These are phyloP conservation scores for Troides aeacus DNA, from an alignment of 2,888 invertebrate genomes.

Conservation along the genomic window DNA sequence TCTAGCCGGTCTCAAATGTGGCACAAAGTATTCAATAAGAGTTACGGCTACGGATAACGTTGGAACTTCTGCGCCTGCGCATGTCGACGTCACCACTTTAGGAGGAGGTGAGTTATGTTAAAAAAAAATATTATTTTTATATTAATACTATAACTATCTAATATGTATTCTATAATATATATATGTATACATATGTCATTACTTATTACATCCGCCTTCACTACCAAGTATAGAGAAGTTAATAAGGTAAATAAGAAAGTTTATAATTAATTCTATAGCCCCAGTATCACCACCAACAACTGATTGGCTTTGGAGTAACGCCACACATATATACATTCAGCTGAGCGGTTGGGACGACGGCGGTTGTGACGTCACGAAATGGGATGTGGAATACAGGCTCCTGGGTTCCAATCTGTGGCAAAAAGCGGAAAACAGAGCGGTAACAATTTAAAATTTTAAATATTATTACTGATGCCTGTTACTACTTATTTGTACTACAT, in stretches of 20 bases:
- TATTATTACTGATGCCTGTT: too few relatives aligned
- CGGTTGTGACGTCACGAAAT: slow-evolving; percentile 90
- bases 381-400: slow-evolving; percentile 86
- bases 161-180: too few relatives aligned
- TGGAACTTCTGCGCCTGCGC: slow-evolving; percentile 86
- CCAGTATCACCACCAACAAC: slow-evolving; percentile 85
- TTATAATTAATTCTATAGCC: slow-evolving; percentile 52
- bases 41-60: slow-evolving; percentile 90
- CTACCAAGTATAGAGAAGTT: too few relatives aligned
- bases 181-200: too few relatives aligned
- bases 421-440: slow-evolving; percentile 68
- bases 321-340: slow-evolving; percentile 89
- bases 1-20: slow-evolving; percentile 88
- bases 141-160: too few relatives aligned
- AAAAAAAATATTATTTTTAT: too few relatives aligned
- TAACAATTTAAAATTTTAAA: slow-evolving; percentile 31
- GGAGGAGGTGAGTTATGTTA: slow-evolving; percentile 69
- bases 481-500: too few relatives aligned
- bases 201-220: not conserved
- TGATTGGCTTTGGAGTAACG: slow-evolving; percentile 89
- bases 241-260: not conserved
- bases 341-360: slow-evolving; percentile 92
- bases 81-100: slow-evolving; percentile 80
- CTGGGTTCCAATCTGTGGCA: slow-evolving; percentile 75
- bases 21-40: slow-evolving; percentile 89